Conservation (phyloP, 2,888 invertebrate species). For the Metellina segmentata region DNA sequence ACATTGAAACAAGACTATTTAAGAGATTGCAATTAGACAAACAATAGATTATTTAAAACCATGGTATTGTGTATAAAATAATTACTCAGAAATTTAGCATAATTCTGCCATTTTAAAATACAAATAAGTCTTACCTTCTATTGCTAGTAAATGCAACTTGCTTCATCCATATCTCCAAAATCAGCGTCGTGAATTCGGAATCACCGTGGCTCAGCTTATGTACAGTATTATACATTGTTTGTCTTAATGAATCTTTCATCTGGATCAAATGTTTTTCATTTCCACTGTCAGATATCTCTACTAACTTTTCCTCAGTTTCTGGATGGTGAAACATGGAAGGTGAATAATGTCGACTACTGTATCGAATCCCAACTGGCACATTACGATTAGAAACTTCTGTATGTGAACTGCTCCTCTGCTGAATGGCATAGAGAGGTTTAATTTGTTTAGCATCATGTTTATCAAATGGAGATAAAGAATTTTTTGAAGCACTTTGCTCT, state of each 20-base stretch:
- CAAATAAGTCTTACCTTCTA: conserved; percentile 30
- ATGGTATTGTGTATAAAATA: too few species aligned
- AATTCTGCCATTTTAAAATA: neutral
- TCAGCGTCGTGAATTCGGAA: conserved; percentile 15
- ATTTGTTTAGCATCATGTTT: neutral
- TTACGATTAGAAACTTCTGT: neutral
- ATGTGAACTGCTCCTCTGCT: neutral
- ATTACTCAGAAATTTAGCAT: neutral
- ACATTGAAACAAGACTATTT: conserved; percentile 2
- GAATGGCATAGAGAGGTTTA: neutral
- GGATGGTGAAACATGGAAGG: neutral
- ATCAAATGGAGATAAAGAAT: neutral
- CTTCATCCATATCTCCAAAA: conserved; percentile 45
- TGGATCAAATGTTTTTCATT: neutral
- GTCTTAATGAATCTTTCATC: neutral
- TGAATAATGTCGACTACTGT: conserved; percentile 67
- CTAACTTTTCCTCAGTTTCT: neutral
- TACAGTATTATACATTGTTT: conserved; percentile 11
- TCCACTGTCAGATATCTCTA: neutral
- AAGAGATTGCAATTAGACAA: neutral
- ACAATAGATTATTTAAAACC: neutral
- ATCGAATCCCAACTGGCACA: conserved; percentile 38
- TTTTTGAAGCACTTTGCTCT: neutral
- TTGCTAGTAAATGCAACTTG: conserved; percentile 3
- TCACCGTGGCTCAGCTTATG: conserved; percentile 56